A percentile compares a stretch with the other conserved stretches of the same genome.
Conservation (phyloP, 2,113 vertebrate species). For the Xyrauchen texanus region DNA sequence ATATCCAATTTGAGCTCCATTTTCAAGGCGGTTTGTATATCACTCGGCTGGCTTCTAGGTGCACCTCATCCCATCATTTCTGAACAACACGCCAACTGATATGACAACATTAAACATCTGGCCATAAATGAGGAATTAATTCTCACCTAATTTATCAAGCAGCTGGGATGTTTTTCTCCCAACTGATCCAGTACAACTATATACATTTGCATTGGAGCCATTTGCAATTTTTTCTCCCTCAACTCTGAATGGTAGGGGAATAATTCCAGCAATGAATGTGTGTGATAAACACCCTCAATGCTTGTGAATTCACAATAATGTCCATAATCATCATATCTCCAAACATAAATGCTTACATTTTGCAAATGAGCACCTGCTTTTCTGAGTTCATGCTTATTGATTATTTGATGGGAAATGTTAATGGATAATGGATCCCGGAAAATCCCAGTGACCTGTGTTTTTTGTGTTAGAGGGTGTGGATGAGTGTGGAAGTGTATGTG, state of each 20-base stretch:
- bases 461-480: background rate
- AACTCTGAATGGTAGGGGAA: conserved; percentile 14
- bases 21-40: conserved; percentile 21
- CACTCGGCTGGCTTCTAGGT: conserved; percentile 31
- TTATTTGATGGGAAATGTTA: conserved; percentile 8
- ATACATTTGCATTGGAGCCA: conserved; percentile 48
- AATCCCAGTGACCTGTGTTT: background rate
- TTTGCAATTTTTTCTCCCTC: conserved; percentile 18
- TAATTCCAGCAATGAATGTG: conserved; percentile 7
- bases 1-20: conserved; percentile 21
- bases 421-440: conserved; percentile 25
- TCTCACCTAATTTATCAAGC: conserved; percentile 50
- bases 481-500: background rate
- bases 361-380: background rate
- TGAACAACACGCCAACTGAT: conserved; percentile 45
- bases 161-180: conserved; percentile 49
- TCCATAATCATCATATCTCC: background rate
- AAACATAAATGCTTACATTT: conserved; percentile 6
- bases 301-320: background rate
- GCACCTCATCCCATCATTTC: conserved; percentile 42
- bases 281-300: background rate
- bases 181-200: conserved; percentile 39
- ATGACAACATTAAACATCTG: conserved; percentile 56
- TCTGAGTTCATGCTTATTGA: conserved; percentile 32
- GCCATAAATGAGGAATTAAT: conserved; percentile 43